Evolutionary conservation across 2,113 vertebrate species (phyloP), one percentile per base, ranked within the genome.

Genomic region (Rhinichthys klamathensis): DNA sequence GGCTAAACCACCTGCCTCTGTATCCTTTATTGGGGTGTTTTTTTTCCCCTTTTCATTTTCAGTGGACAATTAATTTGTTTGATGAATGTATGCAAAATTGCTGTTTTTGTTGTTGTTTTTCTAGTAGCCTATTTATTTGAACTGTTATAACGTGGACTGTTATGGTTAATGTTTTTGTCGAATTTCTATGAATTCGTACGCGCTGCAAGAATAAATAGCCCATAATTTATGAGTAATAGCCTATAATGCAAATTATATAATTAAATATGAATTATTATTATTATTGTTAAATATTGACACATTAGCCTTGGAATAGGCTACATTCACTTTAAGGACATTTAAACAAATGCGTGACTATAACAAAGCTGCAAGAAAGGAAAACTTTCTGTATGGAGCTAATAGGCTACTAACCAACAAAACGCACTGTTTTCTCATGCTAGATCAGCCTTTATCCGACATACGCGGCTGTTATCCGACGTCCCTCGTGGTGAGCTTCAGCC

Each of bases 391-490:
- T 79, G n/a, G 16, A 63, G 32, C 54, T 58, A 1, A 56, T 4
- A 58, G 10, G 25, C 76, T 79, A 79, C 77, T 80, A 80, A 80
- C 77, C 77, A 44, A 63, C 35, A 30, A 63, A 65, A 63, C n/a
- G 78, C 58, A 80, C 44, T 9, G 41, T 82, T 67, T 74, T 63
- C 35, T 46, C 35, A 41, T 41, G 77, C 83, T 58, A 85, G n/a
- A n/a, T 80, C 32, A 80, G 63, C 76, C 84, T 72, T 35, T 58
- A 70, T 85, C 76, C 67, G 63, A 32, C 63, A 60, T 72, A 46
- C 32, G 80, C 49, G 75, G 27, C 51, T 70, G 84, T 70, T 70
- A 60, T 85, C 76, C 84, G 76, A 12, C 41, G 49, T 85, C 80
- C 61, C 80, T 63, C 30, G 60, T 46, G 46, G 74, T 84, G 54